Percentiles rank a stretch among this genome's conserved stretches.
Conservation (phyloP, 2,888 invertebrate genomes). For the Mechanitis mazaeus region DNA sequence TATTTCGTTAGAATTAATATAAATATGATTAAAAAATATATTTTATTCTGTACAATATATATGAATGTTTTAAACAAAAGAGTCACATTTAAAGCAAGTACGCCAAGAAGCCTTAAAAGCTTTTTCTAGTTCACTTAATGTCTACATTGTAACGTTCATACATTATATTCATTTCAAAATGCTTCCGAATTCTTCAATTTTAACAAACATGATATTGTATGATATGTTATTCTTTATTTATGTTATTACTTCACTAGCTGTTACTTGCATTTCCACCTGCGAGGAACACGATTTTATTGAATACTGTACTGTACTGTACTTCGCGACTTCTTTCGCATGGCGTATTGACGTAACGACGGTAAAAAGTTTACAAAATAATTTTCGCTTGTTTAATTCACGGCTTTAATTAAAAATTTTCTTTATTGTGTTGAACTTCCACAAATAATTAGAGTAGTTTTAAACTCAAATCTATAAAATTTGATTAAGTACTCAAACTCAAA, state of each 20-base stretch:
- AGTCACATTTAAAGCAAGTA: neutral
- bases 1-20: neutral
- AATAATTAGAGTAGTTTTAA: too few relatives aligned
- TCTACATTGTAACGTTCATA: neutral
- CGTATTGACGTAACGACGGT: too few relatives aligned
- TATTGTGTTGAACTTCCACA: too few relatives aligned
- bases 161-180: neutral
- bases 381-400: too few relatives aligned
- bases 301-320: too few relatives aligned
- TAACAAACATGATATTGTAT: neutral
- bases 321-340: too few relatives aligned
- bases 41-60: neutral
- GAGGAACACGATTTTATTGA: too few relatives aligned
- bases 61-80: neutral
- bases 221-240: neutral
- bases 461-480: too few relatives aligned
- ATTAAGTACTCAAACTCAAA: too few relatives aligned
- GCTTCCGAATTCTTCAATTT: neutral
- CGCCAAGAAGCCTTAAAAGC: neutral
- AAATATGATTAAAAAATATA: neutral
- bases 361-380: too few relatives aligned
- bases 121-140: conserved; percentile 5
- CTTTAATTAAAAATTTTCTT: too few relatives aligned
- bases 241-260: neutral
- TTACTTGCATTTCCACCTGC: too few relatives aligned